Evolutionary conservation across 2,888 invertebrate genomes (phyloP).

Genomic region (Tolmerus cingulatus): DNA sequence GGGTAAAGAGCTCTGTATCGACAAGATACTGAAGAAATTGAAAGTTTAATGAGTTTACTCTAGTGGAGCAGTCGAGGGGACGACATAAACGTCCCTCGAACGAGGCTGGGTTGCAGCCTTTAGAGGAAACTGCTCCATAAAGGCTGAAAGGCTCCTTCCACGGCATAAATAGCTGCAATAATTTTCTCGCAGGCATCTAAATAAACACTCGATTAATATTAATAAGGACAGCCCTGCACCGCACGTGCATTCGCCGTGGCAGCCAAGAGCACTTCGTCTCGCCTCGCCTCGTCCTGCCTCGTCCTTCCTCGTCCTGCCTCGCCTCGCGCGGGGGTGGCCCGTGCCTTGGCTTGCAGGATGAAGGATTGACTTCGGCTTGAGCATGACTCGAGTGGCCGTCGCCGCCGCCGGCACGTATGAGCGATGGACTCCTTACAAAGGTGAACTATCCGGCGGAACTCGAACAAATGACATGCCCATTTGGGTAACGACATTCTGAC

Average conservation of each 20-base stretch:
- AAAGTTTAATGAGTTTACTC: slow-evolving; percentile 16
- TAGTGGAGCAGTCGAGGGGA: neutral
- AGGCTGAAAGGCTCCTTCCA: neutral
- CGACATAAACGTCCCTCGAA: neutral
- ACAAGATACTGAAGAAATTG: neutral
- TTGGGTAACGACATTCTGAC: slow-evolving; percentile 24
- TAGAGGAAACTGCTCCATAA: neutral
- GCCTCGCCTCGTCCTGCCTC: neutral
- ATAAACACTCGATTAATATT: slow-evolving; percentile 15
- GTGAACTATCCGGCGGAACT: neutral
- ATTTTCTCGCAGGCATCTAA: neutral
- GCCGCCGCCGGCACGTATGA: neutral
- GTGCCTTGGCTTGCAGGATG: neutral
- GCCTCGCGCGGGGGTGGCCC: neutral
- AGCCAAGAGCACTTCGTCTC: neutral
- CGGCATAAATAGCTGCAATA: neutral
- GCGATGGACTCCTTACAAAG: slow-evolving; percentile 17
- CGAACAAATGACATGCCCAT: slow-evolving; percentile 9
- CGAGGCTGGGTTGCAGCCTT: neutral
- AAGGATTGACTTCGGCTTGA: neutral
- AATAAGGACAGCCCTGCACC: neutral
- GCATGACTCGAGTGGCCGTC: neutral
- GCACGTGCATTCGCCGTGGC: neutral
- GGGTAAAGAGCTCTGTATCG: neutral
- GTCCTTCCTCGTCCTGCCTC: neutral